Percentiles rank a stretch among this genome's conserved stretches.
Evolutionary conservation across 2,888 invertebrate genomes (phyloP).

Genomic region (Choristoneura rosaceana): DNA sequence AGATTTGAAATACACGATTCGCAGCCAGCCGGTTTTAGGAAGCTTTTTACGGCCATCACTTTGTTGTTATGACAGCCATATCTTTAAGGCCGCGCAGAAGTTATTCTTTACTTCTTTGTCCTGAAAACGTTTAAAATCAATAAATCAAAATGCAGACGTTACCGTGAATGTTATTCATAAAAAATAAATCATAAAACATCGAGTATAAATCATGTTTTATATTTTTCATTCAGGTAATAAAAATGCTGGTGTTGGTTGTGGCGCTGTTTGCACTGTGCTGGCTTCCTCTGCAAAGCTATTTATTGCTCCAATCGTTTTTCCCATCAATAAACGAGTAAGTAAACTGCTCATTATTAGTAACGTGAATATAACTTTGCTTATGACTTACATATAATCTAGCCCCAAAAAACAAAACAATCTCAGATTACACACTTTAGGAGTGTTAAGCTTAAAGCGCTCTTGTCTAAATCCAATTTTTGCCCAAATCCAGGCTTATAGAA

Average conservation of each 20-base stretch:
- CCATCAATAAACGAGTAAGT: constrained; percentile 89
- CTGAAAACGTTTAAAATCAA: constrained; percentile 13
- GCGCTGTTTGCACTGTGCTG: constrained; percentile 93
- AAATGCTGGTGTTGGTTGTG: constrained; percentile 95
- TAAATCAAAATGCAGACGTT: constrained; percentile 10
- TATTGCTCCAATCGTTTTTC: constrained; percentile 89
- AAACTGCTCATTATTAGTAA: constrained; percentile 14
- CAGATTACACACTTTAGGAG: too few species aligned
- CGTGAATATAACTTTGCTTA: background rate
- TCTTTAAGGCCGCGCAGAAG: constrained; percentile 2
- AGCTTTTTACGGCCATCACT: constrained; percentile 12
- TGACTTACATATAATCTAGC: too few species aligned
- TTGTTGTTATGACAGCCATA: constrained; percentile 14
- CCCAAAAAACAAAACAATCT: too few species aligned
- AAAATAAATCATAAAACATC: constrained; percentile 22
- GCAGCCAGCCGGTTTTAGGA: background rate
- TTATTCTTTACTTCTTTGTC: constrained; percentile 6
- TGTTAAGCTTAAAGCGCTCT: too few species aligned
- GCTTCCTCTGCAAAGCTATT: constrained; percentile 92
- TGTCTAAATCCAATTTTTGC: too few species aligned
- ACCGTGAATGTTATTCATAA: background rate
- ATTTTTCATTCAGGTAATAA: constrained; percentile 88
- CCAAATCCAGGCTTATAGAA: too few species aligned
- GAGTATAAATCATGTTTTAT: constrained; percentile 27
- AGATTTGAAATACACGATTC: constrained; percentile 12